Evolutionary conservation across 2,888 invertebrate genomes (phyloP).

Genomic region (Nomada ferruginata): DNA sequence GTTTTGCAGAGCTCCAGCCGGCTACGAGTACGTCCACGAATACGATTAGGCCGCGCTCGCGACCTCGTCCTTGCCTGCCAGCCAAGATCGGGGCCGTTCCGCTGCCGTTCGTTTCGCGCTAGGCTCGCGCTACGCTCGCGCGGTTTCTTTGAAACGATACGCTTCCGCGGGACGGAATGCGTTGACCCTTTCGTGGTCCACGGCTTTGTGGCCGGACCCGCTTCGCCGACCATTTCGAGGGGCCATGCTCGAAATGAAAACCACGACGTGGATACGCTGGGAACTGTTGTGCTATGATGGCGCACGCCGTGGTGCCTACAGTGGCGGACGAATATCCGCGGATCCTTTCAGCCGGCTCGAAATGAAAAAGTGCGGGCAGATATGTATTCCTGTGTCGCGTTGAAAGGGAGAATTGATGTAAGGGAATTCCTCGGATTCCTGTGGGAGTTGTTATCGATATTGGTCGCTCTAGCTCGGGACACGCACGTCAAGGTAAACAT

Average conservation of each 20-base stretch:
- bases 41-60: conserved; percentile 67
- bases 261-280: not conserved
- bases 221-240: not conserved
- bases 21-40: conserved; percentile 31
- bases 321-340: too few relatives aligned
- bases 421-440: not conserved
- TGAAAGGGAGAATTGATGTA: not conserved
- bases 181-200: conserved; percentile 33
- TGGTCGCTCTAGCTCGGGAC: too few relatives aligned
- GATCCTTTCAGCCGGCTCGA: too few relatives aligned
- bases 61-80: conserved; percentile 70
- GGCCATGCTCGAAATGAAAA: not conserved
- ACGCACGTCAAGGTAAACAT: too few relatives aligned
- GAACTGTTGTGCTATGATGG: not conserved
- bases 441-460: too few relatives aligned
- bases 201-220: not conserved
- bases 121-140: not conserved
- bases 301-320: too few relatives aligned
- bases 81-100: conserved; percentile 68
- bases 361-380: too few relatives aligned
- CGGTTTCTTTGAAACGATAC: conserved; percentile 32
- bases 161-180: conserved; percentile 19
- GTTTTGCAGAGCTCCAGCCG: conserved; percentile 29
- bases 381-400: too few relatives aligned
- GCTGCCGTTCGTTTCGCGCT: conserved; percentile 28